Evolutionary conservation across 1,140 invertebrate genomes (phyloP).

Genomic region (Zaprionus lachaisei): DNA sequence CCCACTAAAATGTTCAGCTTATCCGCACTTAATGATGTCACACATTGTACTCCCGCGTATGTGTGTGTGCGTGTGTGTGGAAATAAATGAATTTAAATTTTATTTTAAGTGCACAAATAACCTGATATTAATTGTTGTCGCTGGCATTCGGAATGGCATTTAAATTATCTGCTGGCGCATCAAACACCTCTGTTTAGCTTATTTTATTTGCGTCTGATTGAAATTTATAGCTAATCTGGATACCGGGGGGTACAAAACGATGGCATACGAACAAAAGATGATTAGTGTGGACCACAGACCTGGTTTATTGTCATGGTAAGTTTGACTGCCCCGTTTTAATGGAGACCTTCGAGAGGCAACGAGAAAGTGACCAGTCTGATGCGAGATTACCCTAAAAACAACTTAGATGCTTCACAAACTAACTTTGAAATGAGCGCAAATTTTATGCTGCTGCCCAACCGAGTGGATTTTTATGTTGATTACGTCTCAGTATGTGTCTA

Average conservation of each 20-base stretch:
- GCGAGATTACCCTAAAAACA: neutral
- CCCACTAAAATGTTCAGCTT: conserved; percentile 29
- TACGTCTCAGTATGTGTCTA: neutral
- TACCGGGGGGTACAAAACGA: conserved; percentile 13
- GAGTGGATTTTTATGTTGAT: conserved; percentile 1
- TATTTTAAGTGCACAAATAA: conserved; percentile 67
- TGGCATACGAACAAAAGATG: conserved; percentile 53
- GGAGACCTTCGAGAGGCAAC: neutral
- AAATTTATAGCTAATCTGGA: conserved; percentile 44
- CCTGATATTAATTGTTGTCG: conserved; percentile 71
- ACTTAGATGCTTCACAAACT: neutral
- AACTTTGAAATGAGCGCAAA: neutral
- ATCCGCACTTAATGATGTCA: conserved; percentile 54
- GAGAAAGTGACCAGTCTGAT: neutral
- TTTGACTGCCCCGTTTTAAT: neutral
- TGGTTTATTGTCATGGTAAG: conserved; percentile 50
- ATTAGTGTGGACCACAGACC: conserved; percentile 27
- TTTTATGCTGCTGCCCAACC: neutral
- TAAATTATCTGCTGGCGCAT: conserved; percentile 41
- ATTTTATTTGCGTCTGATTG: conserved; percentile 64
- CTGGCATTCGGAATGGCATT: conserved; percentile 63
- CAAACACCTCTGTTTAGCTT: conserved; percentile 37
- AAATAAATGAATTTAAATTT: conserved; percentile 72
- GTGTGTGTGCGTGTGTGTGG: conserved; percentile 14
- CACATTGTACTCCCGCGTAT: conserved; percentile 20